Base-by-base conservation (phyloP, 2,888 invertebrate genomes). In the Protodeltote pygarga region DNA sequence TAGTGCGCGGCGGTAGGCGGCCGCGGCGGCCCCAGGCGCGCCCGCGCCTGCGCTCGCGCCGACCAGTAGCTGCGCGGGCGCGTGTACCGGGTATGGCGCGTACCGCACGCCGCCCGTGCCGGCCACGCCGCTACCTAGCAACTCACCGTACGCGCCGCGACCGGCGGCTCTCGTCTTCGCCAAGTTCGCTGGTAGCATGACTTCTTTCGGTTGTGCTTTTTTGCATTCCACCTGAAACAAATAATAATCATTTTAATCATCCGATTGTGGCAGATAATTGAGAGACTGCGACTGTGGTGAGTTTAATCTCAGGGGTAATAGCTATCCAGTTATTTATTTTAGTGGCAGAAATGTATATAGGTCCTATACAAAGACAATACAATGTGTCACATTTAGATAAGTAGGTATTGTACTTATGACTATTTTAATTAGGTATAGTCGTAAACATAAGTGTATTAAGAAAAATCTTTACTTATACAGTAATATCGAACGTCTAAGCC, bases 151-250 rank as follows among this genome's bases (percentile, higher is more conserved):
- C 94, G 97, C 97, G 93, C 97, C 97, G 93, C 98, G 96, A 78
- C 97, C 97, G 80, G 97, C 97, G 88, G 97, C 97, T 89, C 98
- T 95, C 93, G 97, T 98, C 94, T 98, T 98, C 83, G 97, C 97
- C 93, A 98, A 93, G 92, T 97, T 98, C 76, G 97, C 97, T 80
- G 99, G 99, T 85, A 99, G 95, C 99, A 99, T 99, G 81, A 99
- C 99, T 94, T 99, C 99, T 94, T 99, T 99, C 66, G 99, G 99
- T 93, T 99, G 99, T 84, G 99, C 99, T 93, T 99, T 99, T 95
- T 99, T 99, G 94, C 99, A 99, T 94, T 99, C 99, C 93, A 99
- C 99, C 99, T 99, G 94, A 25, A 90, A 90, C 83, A 85, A 88
- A 27, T n/a, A 29, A 29, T 17, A 41, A 37, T 8, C 5, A 3